phyloP scores from a whole-genome alignment of 1,140 invertebrate species.

The Battus philenor region DNA sequence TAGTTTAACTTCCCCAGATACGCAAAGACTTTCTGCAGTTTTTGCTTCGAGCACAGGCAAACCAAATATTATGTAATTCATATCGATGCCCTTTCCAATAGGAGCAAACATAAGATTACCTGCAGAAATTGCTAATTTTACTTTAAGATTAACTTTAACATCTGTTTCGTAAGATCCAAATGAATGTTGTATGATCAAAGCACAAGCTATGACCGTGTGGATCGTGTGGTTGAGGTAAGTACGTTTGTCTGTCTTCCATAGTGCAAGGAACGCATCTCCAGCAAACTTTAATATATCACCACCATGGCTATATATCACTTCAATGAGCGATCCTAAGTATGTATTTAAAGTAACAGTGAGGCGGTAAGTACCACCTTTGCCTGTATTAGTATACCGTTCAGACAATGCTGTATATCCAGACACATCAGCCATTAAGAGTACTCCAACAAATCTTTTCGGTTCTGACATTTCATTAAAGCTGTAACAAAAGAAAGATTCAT shows the following conservation, averaged over 20 bases:
- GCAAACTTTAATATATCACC: slow-evolving; percentile 84
- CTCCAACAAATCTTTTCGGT: slow-evolving; percentile 75
- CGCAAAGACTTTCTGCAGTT: slow-evolving; percentile 60
- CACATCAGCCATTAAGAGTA: slow-evolving; percentile 79
- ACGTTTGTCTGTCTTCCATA: slow-evolving; percentile 78
- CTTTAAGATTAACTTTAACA: slow-evolving; percentile 78
- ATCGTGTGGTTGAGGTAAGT: slow-evolving; percentile 77
- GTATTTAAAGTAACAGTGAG: slow-evolving; percentile 80
- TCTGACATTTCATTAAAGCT: slow-evolving; percentile 40
- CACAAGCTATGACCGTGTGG: slow-evolving; percentile 78
- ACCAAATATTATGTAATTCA: slow-evolving; percentile 79
- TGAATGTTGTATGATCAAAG: slow-evolving; percentile 79
- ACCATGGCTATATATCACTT: slow-evolving; percentile 79
- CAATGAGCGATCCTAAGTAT: slow-evolving; percentile 81
- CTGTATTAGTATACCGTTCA: slow-evolving; percentile 79
- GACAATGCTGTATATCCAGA: slow-evolving; percentile 81
- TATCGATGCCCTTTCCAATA: slow-evolving; percentile 59
- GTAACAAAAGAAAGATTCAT: slow-evolving; percentile 22
- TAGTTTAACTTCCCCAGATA: slow-evolving; percentile 74
- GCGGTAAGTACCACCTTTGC: slow-evolving; percentile 79
- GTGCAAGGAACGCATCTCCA: slow-evolving; percentile 81
- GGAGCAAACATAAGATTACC: slow-evolving; percentile 61
- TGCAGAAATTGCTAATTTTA: slow-evolving; percentile 66
- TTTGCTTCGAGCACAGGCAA: slow-evolving; percentile 80
- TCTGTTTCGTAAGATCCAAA: slow-evolving; percentile 80